A percentile compares a stretch with the other conserved stretches of the same genome.
phyloP scores from a whole-genome alignment of 2,113 vertebrate species.

The Equus przewalskii region DNA sequence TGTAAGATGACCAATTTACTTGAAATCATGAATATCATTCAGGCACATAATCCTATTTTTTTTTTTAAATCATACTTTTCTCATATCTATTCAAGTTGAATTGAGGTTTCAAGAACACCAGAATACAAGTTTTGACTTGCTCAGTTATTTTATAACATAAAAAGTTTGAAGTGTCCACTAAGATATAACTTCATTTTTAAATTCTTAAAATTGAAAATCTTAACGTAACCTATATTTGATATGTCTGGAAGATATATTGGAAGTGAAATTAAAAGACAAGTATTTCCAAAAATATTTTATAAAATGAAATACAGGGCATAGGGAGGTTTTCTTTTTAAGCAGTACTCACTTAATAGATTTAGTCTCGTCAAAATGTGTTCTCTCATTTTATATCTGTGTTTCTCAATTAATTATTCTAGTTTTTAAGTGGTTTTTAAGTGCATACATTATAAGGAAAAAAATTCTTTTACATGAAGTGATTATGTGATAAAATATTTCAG shows the following conservation, averaged over 20 bases:
- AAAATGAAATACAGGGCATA: neutral
- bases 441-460: neutral
- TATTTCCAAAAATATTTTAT: neutral
- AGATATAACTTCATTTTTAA: neutral
- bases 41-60: neutral
- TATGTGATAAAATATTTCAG: neutral
- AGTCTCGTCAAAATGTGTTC: neutral
- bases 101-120: neutral
- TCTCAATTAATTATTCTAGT: slow-evolving; percentile 47
- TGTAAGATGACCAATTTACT: neutral
- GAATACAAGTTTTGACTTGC: neutral
- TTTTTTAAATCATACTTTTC: neutral
- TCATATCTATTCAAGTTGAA: neutral
- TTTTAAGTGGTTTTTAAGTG: neutral
- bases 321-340: rapidly evolving
- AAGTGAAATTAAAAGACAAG: neutral
- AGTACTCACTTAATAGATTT: neutral
- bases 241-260: neutral
- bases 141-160: neutral
- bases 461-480: neutral
- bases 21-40: neutral
- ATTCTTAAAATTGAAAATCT: neutral
- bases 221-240: neutral
- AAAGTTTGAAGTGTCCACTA: neutral
- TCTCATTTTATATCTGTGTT: neutral